A percentile compares a stretch with the other conserved stretches of the same genome.
Conservation (phyloP, 2,888 invertebrate genomes). For the Gerosis bhagava region DNA sequence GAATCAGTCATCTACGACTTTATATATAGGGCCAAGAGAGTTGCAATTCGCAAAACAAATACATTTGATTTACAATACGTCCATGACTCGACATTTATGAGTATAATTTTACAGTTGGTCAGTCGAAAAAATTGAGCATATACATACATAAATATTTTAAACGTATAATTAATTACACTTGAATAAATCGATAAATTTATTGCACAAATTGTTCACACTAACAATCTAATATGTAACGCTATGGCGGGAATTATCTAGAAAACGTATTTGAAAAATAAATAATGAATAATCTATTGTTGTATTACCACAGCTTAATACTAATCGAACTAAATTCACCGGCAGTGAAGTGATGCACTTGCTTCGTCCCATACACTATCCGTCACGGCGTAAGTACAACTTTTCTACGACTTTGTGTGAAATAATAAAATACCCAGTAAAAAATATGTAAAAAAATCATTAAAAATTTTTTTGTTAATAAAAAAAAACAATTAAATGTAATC, state of each 20-base stretch:
- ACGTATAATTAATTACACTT: slow-evolving; percentile 52
- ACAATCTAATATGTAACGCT: slow-evolving; percentile 42
- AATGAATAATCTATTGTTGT: slow-evolving; percentile 45
- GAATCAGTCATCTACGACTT: too few relatives aligned
- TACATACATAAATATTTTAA: slow-evolving; percentile 52
- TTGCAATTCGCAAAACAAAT: slow-evolving; percentile 35
- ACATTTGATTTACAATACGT: slow-evolving; percentile 47
- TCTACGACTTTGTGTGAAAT: too few relatives aligned
- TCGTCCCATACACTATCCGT: too few relatives aligned
- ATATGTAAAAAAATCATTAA: too few relatives aligned
- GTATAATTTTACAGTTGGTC: slow-evolving; percentile 74
- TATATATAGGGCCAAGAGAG: too few relatives aligned
- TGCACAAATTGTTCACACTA: slow-evolving; percentile 71
- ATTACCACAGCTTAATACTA: slow-evolving; percentile 55
- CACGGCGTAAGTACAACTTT: too few relatives aligned
- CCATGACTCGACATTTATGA: slow-evolving; percentile 34
- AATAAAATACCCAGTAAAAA: too few relatives aligned
- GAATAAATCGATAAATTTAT: slow-evolving; percentile 68
- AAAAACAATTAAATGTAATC: too few relatives aligned
- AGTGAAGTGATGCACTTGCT: slow-evolving; percentile 50
- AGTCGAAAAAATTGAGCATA: slow-evolving; percentile 80
- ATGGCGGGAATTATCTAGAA: slow-evolving; percentile 39
- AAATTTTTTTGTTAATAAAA: too few relatives aligned
- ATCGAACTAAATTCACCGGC: slow-evolving; percentile 50
- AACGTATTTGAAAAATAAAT: slow-evolving; percentile 40